These are phyloP conservation scores for Semotilus atromaculatus DNA, from an alignment of 2,797 vertebrate genomes.

Conservation along the genomic window DNA sequence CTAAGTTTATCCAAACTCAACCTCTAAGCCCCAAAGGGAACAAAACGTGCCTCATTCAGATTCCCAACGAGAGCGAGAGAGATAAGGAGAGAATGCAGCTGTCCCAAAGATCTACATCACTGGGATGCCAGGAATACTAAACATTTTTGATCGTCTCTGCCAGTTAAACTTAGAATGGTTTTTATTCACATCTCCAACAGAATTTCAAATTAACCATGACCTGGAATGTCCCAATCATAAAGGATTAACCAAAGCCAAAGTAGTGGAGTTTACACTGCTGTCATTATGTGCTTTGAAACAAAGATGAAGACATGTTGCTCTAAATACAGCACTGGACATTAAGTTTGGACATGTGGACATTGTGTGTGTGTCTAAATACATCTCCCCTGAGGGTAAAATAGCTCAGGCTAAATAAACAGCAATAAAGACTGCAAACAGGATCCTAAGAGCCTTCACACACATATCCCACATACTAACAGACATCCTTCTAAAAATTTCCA, in stretches of 20 bases:
- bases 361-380: background rate
- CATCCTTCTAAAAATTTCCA: background rate
- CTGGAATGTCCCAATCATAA: conserved; percentile 58
- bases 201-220: conserved; percentile 25
- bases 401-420: conserved; percentile 44
- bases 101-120: conserved; percentile 35
- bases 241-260: conserved; percentile 38
- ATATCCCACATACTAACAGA: background rate
- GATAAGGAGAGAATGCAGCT: conserved; percentile 44
- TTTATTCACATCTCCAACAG: conserved; percentile 4
- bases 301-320: conserved; percentile 23
- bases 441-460: conserved; percentile 1
- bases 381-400: conserved; percentile 29
- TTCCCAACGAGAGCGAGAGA: background rate
- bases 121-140: conserved; percentile 49
- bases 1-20: conserved; percentile 19
- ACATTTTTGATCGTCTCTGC: conserved; percentile 51
- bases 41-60: conserved; percentile 1
- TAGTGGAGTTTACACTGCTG: background rate
- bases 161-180: conserved; percentile 8
- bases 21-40: conserved; percentile 3
- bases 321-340: conserved; percentile 14
- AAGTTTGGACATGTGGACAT: background rate
- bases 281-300: conserved; percentile 2
- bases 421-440: conserved; percentile 45